Percentiles rank a stretch among this genome's conserved stretches.
These are phyloP conservation scores for Glossophaga mutica DNA, from an alignment of 2,797 vertebrate species.

Conservation along the genomic window DNA sequence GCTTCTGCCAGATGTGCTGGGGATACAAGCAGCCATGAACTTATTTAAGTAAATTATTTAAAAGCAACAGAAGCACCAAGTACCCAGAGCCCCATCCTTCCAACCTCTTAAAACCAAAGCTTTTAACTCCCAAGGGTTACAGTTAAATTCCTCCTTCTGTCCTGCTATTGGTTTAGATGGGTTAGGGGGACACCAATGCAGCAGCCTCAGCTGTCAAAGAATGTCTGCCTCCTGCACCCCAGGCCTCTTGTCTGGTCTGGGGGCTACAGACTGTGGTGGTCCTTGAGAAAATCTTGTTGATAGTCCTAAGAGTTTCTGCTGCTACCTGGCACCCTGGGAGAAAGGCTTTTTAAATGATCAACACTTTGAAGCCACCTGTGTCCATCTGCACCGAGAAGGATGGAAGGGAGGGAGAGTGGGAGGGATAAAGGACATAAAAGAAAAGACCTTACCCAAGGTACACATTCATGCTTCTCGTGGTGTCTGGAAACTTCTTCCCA, in stretches of 20 bases:
- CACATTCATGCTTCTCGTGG: slow-evolving; percentile 88
- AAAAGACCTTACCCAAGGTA: slow-evolving; percentile 87
- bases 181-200: neutral
- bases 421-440: neutral
- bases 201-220: neutral
- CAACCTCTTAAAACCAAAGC: neutral
- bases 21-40: neutral
- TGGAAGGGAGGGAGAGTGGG: no score
- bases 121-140: neutral
- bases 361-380: neutral
- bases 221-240: neutral
- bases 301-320: neutral
- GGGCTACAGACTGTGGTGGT: neutral
- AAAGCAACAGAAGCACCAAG: neutral
- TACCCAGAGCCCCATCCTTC: neutral
- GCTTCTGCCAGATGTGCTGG: neutral
- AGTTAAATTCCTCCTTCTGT: neutral
- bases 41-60: neutral
- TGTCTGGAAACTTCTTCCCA: slow-evolving; percentile 82
- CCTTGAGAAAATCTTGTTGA: neutral
- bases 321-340: neutral
- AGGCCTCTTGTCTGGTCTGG: neutral
- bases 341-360: neutral
- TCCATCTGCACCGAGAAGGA: neutral
- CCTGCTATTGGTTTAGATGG: neutral